Evolutionary conservation across 2,888 invertebrate species (phyloP), one percentile per base, ranked within the genome.

Genomic region (Leptinotarsa haldemani): DNA sequence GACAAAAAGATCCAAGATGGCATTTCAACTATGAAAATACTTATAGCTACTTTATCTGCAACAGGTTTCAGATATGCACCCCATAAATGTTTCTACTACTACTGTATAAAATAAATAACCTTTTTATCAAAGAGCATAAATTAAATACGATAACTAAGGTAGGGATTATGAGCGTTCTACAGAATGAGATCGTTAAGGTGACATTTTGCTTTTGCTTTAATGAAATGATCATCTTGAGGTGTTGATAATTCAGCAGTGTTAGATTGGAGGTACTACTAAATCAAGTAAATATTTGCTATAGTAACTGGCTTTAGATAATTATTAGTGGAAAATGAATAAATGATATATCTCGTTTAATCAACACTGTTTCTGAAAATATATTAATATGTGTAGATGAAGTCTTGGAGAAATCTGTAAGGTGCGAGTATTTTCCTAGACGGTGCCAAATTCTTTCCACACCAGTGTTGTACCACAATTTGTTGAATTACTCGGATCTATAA

Each of bases 31-130:
- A 73, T 65, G 73, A 69, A 69, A 30, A 66, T 30, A n/a, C 61
- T 69, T 56, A 73, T 52, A 50, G 73, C 69, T 66, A 69, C 66
- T 73, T 69, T 73, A 69, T 69, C 69, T 65, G 48, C 69, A 66
- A 73, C 73, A 69, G 73, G 73, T 73, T 73, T 66, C 52, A 30
- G 73, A 73, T 73, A 73, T 48, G 73, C 73, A 73, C 73, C 73
- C 73, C 69, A 69, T 65, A 73, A 69, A 73, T 64, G 73, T 52
- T 69, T 58, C 30, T 65, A 40, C 69, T 65, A 73, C 73, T 69
- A 73, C 73, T 66, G 69, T 73, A 50, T 56, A 40, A 61, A 69
- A 69, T 53, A 20, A 65, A 68, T 22, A 69, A 65, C 72, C 65
- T 50, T 69, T 40, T 65, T 69, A 73, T 73, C 73, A 69, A 69